Conservation (phyloP, 1,140 invertebrate genomes). For the Phocides pigmalion region DNA sequence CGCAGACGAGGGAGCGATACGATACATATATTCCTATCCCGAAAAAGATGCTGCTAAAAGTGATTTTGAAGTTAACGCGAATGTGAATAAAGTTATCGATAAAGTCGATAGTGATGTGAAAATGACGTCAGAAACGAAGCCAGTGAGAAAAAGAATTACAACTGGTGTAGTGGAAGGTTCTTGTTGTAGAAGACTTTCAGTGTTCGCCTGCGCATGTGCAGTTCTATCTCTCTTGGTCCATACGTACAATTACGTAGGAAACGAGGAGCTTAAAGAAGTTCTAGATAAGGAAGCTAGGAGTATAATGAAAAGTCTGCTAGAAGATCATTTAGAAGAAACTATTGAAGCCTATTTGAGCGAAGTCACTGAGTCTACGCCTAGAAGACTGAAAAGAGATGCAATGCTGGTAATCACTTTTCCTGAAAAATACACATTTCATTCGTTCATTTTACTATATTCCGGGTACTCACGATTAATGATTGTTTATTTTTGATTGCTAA, state of each 20-base stretch:
- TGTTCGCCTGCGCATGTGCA: constrained; percentile 67
- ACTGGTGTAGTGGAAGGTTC: constrained; percentile 24
- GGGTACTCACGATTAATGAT: too few relatives aligned
- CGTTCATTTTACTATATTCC: too few relatives aligned
- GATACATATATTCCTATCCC: background rate
- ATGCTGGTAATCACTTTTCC: constrained; percentile 75
- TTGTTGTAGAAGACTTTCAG: constrained; percentile 60
- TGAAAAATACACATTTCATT: too few relatives aligned
- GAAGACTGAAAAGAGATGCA: constrained; percentile 63
- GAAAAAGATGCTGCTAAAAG: too few relatives aligned
- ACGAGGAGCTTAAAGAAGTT: constrained; percentile 36
- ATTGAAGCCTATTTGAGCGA: constrained; percentile 58
- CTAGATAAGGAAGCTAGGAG: constrained; percentile 43
- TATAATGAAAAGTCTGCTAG: constrained; percentile 47
- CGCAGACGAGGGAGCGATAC: background rate
- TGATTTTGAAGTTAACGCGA: background rate
- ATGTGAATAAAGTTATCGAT: too few relatives aligned
- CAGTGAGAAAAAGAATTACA: constrained; percentile 48
- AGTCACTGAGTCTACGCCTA: constrained; percentile 46
- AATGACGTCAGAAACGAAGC: constrained; percentile 48
- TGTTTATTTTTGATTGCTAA: too few relatives aligned
- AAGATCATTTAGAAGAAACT: constrained; percentile 58
- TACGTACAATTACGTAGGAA: constrained; percentile 57
- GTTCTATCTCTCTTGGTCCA: constrained; percentile 66
- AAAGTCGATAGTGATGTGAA: constrained; percentile 35